These are phyloP conservation scores for Cyrtonyx montezumae DNA, from an alignment of 2,113 vertebrate genomes.

Conservation along the genomic window DNA sequence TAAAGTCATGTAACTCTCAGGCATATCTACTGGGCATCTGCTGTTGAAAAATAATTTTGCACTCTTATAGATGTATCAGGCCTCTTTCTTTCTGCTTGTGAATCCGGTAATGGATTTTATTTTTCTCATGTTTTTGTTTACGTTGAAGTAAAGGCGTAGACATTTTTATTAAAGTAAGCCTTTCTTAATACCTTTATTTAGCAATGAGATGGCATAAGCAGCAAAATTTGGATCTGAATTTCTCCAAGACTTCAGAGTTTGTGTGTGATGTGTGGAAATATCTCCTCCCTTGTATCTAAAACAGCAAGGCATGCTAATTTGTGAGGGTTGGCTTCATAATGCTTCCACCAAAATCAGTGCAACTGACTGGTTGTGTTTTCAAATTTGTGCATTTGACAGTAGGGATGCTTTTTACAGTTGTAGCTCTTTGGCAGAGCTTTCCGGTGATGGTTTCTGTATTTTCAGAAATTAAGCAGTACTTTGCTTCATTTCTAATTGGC, in stretches of 20 bases:
- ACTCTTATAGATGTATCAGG: background rate
- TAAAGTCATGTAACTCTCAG: background rate
- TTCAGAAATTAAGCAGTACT: background rate
- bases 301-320: background rate
- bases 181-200: background rate
- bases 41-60: constrained; percentile 6
- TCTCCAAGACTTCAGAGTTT: background rate
- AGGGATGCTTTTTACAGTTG: background rate
- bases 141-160: background rate
- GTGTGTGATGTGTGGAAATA: background rate
- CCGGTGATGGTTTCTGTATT: background rate
- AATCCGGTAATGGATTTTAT: constrained; percentile 7
- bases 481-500: background rate
- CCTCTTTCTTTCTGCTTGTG: background rate
- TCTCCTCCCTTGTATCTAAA: background rate
- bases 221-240: background rate
- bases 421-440: background rate
- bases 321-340: background rate
- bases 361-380: background rate
- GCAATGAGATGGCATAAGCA: background rate
- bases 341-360: background rate
- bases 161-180: background rate
- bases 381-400: background rate
- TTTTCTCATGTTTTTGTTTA: background rate
- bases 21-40: background rate